Conservation (phyloP, 2,797 vertebrate species). For the Eremophila alpestris region DNA sequence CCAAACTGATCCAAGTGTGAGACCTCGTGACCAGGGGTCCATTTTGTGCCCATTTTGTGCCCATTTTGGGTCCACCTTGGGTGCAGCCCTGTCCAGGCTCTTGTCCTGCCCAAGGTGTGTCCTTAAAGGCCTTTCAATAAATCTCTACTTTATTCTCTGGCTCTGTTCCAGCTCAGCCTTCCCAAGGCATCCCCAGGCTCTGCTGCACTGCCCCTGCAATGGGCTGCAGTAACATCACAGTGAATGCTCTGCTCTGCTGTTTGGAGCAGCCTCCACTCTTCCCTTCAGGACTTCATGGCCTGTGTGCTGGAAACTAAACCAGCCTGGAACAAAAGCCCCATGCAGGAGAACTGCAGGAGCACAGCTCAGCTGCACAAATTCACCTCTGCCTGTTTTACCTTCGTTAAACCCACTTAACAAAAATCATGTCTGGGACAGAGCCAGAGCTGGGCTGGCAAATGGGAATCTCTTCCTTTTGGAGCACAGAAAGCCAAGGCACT, state of each 20-base stretch:
- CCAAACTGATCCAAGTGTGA: no score
- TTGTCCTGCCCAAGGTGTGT: no score
- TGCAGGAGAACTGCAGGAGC: not conserved
- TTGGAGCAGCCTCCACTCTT: not conserved
- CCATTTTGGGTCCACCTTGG: no score
- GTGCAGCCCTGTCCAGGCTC: no score
- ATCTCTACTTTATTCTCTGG: no score
- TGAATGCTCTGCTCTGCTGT: not conserved
- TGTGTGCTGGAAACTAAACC: not conserved
- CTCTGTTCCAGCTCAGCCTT: no score
- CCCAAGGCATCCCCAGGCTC: not conserved
- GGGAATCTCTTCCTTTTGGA: not conserved
- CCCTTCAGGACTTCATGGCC: not conserved
- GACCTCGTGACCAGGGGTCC: no score
- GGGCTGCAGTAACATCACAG: not conserved
- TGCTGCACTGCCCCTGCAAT: not conserved
- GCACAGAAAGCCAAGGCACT: conserved; percentile 8
- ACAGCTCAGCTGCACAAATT: not conserved
- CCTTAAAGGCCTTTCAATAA: no score
- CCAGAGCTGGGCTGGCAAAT: not conserved
- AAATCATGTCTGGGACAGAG: not conserved
- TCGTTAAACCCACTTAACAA: not conserved
- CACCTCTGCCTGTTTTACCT: not conserved
- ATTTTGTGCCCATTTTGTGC: no score
- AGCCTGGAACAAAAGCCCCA: not conserved